Conservation (phyloP, 2,113 vertebrate genomes). For the Gambusia affinis region DNA sequence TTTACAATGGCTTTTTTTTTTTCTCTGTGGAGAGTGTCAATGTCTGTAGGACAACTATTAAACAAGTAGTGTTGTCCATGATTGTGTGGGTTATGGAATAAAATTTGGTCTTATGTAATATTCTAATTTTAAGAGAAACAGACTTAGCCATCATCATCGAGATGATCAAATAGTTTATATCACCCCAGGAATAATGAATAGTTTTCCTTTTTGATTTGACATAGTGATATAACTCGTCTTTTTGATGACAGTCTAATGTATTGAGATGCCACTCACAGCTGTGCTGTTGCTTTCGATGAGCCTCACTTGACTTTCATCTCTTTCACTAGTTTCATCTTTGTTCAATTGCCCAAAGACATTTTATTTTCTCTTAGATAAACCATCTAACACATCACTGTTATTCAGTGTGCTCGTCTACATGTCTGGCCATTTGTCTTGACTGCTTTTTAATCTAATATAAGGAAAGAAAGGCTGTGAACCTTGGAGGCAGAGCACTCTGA, state of each 20-base stretch:
- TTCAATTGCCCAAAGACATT: background rate
- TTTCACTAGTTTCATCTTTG: background rate
- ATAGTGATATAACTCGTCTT: background rate
- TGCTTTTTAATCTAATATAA: conserved; percentile 19
- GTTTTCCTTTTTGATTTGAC: background rate
- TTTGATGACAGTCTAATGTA: background rate
- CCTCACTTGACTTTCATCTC: background rate
- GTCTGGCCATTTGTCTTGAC: conserved; percentile 12
- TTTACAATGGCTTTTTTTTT: too few species aligned
- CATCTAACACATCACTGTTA: conserved; percentile 3
- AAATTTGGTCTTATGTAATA: background rate
- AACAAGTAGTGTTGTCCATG: background rate
- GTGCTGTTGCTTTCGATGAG: background rate
- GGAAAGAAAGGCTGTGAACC: conserved; percentile 13
- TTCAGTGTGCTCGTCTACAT: conserved; percentile 17
- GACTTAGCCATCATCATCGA: background rate
- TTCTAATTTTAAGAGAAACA: background rate
- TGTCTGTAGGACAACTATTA: background rate
- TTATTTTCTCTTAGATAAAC: background rate
- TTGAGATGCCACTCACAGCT: background rate
- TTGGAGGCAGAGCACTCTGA: conserved; percentile 18
- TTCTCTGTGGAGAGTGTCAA: too few species aligned
- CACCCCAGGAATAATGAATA: background rate
- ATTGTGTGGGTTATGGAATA: background rate
- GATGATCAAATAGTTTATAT: background rate